A percentile compares a stretch with the other conserved stretches of the same genome.
Conservation (phyloP, 2,797 vertebrate genomes). For the Oryzias sinensis region DNA sequence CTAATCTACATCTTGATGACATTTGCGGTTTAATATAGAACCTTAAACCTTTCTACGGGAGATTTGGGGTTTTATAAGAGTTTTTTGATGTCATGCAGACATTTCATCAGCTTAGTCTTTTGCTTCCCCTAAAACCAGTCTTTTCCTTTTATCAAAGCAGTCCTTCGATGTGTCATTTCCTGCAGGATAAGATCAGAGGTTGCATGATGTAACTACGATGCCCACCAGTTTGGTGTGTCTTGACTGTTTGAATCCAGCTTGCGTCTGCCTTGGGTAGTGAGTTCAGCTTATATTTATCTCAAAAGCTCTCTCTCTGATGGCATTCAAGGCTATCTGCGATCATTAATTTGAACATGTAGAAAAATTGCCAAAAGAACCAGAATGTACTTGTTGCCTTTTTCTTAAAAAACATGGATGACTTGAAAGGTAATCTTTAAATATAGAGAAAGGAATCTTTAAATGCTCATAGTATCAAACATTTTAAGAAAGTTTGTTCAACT, state of each 20-base stretch:
- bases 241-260: constrained; percentile 28
- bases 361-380: too few species aligned
- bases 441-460: too few species aligned
- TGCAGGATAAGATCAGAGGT: constrained; percentile 43
- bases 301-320: constrained; percentile 29
- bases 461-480: neutral
- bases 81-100: constrained; percentile 27
- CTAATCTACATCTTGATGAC: constrained; percentile 51
- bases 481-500: constrained; percentile 2
- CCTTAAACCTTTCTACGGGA: constrained; percentile 26
- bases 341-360: too few species aligned
- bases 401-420: too few species aligned
- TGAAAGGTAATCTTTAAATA: too few species aligned
- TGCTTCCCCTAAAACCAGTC: constrained; percentile 19
- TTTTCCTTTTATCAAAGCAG: constrained; percentile 22
- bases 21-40: constrained; percentile 44
- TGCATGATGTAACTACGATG: constrained; percentile 31
- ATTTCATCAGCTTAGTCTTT: constrained; percentile 13
- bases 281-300: constrained; percentile 20
- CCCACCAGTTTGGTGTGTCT: constrained; percentile 27
- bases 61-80: constrained; percentile 16
- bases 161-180: constrained; percentile 26
- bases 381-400: constrained; percentile 1
- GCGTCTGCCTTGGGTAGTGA: constrained; percentile 34
- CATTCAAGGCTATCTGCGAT: constrained; percentile 37